Evolutionary conservation across 2,797 vertebrate genomes (phyloP), one percentile per base, ranked within the genome.

Genomic region (Gobio occitaniae): DNA sequence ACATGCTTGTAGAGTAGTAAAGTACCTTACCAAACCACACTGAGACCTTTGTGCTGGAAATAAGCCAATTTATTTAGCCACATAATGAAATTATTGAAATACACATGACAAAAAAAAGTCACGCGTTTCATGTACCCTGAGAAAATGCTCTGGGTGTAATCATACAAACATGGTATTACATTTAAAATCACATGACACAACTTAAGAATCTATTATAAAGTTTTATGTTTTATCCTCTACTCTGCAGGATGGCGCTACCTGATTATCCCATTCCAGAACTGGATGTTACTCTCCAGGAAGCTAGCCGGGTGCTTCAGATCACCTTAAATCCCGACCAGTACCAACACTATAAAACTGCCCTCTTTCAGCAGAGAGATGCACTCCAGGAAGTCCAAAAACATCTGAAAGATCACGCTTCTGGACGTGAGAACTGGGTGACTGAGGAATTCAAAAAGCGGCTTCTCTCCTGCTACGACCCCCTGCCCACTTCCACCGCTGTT

Each of bases 341-440:
- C 81, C 80, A 86, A 2, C 90, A 94, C 47, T 96, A 94, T 87
- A 93, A 91, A 90, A 90, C 21, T 41, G 90, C 90, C 0, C 88
- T 96, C 52, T 87, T 90, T 13, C 90, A 94, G 80, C 93, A 96
- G 90, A 92, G 63, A 77, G 92, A 88, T 25, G 80, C 81, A 15
- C 93, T 96, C 41, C 90, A 91, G 68, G 90, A 92, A 3, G 88
- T 84, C 16, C 94, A 96, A 29, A 54, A 89, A 80, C 89, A 90
- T 65, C 77, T 95, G 38, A 52, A 79, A 41, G 19, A 88, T 17
- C 56, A 5, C 0, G 87, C 87, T 32, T 75, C 88, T 1, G 92
- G 92, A 48, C 88, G 89, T 2, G 95, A 96, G 78, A 96, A 96
- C 82, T 96, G 95, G 95, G 95, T 94, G 84, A 95, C 95, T 0